phyloP scores from a whole-genome alignment of 2,113 vertebrate genomes.

The Emydocephalus ijimae region DNA sequence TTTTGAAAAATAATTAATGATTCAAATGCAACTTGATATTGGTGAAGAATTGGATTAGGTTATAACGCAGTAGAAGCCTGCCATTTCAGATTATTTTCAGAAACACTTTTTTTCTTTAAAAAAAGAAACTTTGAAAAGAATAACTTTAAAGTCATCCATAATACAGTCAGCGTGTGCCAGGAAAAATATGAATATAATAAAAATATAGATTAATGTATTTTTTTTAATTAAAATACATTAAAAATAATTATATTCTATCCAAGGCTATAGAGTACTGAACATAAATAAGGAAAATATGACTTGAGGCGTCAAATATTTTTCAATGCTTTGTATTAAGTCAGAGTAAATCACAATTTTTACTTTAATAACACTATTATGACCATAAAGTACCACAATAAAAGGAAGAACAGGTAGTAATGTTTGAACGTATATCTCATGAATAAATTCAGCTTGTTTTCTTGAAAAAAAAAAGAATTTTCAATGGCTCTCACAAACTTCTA shows the following conservation, averaged over 20 bases:
- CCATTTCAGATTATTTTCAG: background rate
- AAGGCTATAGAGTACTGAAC: background rate
- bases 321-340: background rate
- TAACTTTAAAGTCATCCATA: slow-evolving; percentile 4
- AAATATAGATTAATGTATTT: background rate
- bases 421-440: slow-evolving; percentile 1
- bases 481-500: background rate
- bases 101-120: background rate
- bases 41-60: background rate
- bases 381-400: background rate
- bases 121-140: background rate
- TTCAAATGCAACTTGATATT: background rate
- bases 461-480: background rate
- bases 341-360: background rate
- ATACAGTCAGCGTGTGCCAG: background rate
- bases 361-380: background rate
- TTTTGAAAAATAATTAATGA: background rate
- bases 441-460: background rate
- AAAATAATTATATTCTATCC: background rate
- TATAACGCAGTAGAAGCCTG: background rate
- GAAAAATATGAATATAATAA: background rate
- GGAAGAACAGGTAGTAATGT: background rate
- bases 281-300: slow-evolving; percentile 28
- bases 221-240: background rate
- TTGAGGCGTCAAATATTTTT: background rate